Evolutionary conservation across 2,797 vertebrate genomes (phyloP), one percentile per base, ranked within the genome.

Genomic region (Rhabdophis nuchalis): DNA sequence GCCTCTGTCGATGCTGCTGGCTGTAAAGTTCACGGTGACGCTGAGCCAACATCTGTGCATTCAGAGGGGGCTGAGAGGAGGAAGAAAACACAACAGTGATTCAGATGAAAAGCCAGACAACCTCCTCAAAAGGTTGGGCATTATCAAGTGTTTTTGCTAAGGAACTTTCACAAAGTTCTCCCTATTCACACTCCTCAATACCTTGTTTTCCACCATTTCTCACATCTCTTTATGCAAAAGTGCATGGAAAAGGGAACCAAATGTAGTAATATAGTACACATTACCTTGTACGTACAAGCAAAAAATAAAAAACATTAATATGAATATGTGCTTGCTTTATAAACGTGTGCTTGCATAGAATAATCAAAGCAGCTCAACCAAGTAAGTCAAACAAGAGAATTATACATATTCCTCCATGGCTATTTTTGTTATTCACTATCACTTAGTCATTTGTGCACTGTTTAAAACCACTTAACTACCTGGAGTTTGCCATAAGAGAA

Each of bases 11-110:
- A 96, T 99, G 99, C 96, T 99, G 98, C 85, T 99, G 98, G 97
- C 98, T 99, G 96, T 98, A 99, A 90, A 99, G 97, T 87, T 99
- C 99, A 9, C 99, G 97, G 92, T 99, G 99, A 53, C 99, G 98
- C 96, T 99, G 99, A 0, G 99, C 99, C 96, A 99, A 93, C 99
- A 99, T 99, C 95, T 99, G 98, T 57, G 99, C 99, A 0, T 99
- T 99, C 90, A 99, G 97, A 0, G 98, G 99, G 36, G 99, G 98
- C 98, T 99, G 98, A 11, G 82, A 90, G 53, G 87, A 72, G 0
- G 29, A 27, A 27, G n/a, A 85, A 3, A 10, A 36, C 36, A 56
- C 20, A 7, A 72, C 11, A 53, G 56, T 8, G 18, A 16, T 10
- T 53, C 25, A 54, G 27, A 20, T 4, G 52, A 58, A 14, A 36